Conservation (phyloP, 2,888 invertebrate species). For the Amphipyra tragopoginis region DNA sequence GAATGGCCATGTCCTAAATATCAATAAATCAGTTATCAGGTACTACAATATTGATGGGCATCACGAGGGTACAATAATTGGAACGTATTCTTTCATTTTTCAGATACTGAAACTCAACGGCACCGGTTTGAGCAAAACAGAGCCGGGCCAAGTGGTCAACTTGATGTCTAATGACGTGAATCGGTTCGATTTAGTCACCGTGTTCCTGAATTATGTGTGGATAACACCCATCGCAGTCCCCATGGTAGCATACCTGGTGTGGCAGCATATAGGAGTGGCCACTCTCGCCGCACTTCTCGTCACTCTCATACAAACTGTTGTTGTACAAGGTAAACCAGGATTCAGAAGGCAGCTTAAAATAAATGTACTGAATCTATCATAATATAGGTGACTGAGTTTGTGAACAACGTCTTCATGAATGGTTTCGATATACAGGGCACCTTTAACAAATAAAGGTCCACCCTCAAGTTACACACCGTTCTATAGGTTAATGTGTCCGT, state of each 20-base stretch:
- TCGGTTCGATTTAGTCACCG: conserved; percentile 93
- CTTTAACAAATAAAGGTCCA: too few relatives aligned
- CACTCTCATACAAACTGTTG: conserved; percentile 89
- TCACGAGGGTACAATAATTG: not conserved
- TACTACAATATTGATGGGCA: too few relatives aligned
- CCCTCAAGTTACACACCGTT: too few relatives aligned
- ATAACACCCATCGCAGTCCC: conserved; percentile 93
- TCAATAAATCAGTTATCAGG: too few relatives aligned
- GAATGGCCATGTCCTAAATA: too few relatives aligned
- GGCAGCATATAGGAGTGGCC: conserved; percentile 82
- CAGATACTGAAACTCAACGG: conserved; percentile 87
- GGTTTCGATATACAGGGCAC: too few relatives aligned
- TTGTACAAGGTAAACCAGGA: conserved; percentile 83
- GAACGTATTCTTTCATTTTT: conserved; percentile 43
- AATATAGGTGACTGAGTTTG: too few relatives aligned
- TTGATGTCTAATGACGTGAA: conserved; percentile 96
- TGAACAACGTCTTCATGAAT: too few relatives aligned
- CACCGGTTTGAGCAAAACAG: conserved; percentile 89
- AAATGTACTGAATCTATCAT: too few relatives aligned
- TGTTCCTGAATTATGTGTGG: conserved; percentile 94
- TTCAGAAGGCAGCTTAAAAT: not conserved
- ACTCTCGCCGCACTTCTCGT: conserved; percentile 80
- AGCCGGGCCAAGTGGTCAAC: conserved; percentile 95
- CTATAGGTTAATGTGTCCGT: not conserved
- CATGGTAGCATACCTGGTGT: conserved; percentile 84